Evolutionary conservation across 2,888 invertebrate species (phyloP).

Genomic region (Nephrotoma appendiculata): DNA sequence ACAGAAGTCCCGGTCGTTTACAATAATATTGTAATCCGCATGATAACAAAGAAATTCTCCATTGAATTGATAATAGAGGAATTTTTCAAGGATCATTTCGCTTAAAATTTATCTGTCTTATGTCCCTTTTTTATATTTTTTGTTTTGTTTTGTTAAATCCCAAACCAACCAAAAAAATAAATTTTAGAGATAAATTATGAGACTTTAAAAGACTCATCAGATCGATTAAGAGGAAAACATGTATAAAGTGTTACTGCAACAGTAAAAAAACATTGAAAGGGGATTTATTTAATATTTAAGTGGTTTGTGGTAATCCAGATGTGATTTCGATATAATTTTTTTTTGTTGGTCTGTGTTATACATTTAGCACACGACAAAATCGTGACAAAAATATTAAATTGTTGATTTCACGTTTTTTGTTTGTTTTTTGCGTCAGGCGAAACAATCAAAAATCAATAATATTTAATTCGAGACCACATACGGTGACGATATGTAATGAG

Average conservation of each 20-base stretch:
- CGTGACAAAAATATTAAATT: not conserved
- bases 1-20: not conserved
- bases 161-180: not conserved
- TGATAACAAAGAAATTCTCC: not conserved
- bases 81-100: not conserved
- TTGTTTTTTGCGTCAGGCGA: not conserved
- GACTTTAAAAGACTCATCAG: not conserved
- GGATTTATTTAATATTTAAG: not conserved
- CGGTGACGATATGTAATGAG: not conserved
- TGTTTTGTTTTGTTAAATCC: not conserved
- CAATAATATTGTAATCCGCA: not conserved
- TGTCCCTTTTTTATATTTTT: not conserved
- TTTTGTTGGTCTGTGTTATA: not conserved
- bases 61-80: not conserved
- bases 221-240: not conserved
- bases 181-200: not conserved
- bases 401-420: not conserved
- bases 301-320: not conserved
- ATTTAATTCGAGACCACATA: not conserved
- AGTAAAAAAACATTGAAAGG: not conserved
- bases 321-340: not conserved
- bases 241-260: not conserved
- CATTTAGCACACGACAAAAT: not conserved
- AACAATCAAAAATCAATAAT: not conserved
- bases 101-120: not conserved